These are phyloP conservation scores for Aratinga solstitialis DNA, from an alignment of 2,797 vertebrate species.

Conservation along the genomic window DNA sequence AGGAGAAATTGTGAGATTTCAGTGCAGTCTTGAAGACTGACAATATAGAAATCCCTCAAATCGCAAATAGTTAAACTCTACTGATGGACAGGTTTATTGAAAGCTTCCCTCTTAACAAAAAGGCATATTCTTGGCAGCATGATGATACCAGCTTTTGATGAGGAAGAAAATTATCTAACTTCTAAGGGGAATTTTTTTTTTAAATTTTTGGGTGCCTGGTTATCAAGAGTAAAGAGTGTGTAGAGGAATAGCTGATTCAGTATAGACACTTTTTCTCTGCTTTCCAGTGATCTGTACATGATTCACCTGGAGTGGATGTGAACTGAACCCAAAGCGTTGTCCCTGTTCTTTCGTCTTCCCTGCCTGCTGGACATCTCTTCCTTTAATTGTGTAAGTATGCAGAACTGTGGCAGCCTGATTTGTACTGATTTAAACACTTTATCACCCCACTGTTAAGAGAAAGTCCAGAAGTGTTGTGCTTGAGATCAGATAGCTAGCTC, in stretches of 20 bases:
- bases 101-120: neutral
- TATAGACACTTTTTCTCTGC: neutral
- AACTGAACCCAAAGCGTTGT: neutral
- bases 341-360: neutral
- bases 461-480: neutral
- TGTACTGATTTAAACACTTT: neutral
- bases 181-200: neutral
- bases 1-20: neutral
- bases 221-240: neutral
- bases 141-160: neutral
- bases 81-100: neutral
- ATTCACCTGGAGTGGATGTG: neutral
- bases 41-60: neutral
- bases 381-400: neutral
- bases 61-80: neutral
- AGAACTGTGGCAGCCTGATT: neutral
- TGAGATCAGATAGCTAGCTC: neutral
- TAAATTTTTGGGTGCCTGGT: neutral
- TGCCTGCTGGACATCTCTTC: neutral
- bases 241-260: neutral
- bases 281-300: neutral
- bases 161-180: neutral
- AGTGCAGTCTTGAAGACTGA: neutral
- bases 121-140: neutral
- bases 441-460: neutral